Base-by-base conservation (phyloP, 2,797 vertebrate genomes). In the Esox masquinongy region DNA sequence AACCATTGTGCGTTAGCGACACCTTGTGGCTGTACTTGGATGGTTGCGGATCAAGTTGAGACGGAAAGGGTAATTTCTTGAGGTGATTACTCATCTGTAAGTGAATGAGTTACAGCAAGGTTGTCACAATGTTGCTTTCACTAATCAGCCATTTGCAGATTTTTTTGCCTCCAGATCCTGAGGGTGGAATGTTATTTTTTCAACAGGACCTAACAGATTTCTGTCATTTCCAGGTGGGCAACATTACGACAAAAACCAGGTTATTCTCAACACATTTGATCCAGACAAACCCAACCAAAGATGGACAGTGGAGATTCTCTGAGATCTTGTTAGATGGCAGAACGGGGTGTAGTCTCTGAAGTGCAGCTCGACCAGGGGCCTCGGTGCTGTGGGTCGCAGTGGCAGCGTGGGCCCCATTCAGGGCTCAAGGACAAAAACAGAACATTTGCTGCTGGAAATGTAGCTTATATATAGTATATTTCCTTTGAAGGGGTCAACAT, bases 281-380 rank as follows among this genome's bases (percentile, higher is more conserved):
- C 92, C 95, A 73, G 90, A 91, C 1, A 97, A 93, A 88, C 70
- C 74, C 22, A 93, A 93, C 0, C 97, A 99, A 82, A 89, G 84
- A 73, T 99, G 97, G 97, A 88, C 94, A 34, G 89, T 97, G 17
- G 91, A 96, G 79, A 87, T 97, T 43, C 84, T 97, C 4, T 98
- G 91, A 95, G 64, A 56, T 29, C 36, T 66, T 64, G 14, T 0
- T 26, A 75, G 77, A 72, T 71, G 49, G 82, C 77, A 61, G 49
- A 19, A 80, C 67, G 43, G 73, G 59, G 82, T 70, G 29, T 43
- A n/a, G 16, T 26, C 64, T 47, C 72, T 26, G 73, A 53, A 16
- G 14, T n/a, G 24, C 31, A 12, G 77, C 73, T 81, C 81, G 63
- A 11, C 49, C 3, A 0, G 63, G 73, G 61, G 78, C 11, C 56